Evolutionary conservation across 2,113 vertebrate species (phyloP).

Genomic region (Zosterops lateralis): DNA sequence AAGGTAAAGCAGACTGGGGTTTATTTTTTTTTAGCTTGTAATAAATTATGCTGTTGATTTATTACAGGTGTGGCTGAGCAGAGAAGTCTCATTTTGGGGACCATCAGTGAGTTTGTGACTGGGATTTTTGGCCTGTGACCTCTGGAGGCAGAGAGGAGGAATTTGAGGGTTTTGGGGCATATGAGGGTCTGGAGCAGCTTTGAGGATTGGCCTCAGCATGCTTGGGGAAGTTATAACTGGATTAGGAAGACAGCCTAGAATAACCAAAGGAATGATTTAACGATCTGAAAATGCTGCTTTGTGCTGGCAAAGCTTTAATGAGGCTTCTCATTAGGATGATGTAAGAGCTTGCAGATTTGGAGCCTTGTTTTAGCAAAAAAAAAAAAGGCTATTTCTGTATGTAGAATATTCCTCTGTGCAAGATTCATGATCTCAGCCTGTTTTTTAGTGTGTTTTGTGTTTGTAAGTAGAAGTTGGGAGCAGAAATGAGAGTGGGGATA

Average conservation of each 20-base stretch:
- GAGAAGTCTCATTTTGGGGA: background rate
- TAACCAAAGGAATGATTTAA: background rate
- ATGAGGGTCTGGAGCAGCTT: background rate
- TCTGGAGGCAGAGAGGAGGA: background rate
- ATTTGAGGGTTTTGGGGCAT: background rate
- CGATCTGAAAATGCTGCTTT: background rate
- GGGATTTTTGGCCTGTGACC: background rate
- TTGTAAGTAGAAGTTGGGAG: background rate
- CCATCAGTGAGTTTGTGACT: background rate
- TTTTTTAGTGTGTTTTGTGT: background rate
- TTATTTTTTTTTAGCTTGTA: background rate
- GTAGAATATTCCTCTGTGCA: background rate
- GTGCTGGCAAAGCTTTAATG: background rate
- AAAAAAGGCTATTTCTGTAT: background rate
- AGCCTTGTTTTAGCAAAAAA: background rate
- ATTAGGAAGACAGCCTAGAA: background rate
- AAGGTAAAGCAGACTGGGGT: conserved; percentile 78
- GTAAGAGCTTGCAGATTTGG: background rate
- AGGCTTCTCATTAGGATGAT: background rate
- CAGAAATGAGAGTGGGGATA: background rate
- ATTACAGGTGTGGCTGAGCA: background rate
- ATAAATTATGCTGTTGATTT: background rate
- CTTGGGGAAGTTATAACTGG: background rate
- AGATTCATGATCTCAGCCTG: background rate
- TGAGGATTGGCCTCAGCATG: background rate